phyloP scores from a whole-genome alignment of 2,888 invertebrate genomes.

The Sceliomorpha sp. region DNA sequence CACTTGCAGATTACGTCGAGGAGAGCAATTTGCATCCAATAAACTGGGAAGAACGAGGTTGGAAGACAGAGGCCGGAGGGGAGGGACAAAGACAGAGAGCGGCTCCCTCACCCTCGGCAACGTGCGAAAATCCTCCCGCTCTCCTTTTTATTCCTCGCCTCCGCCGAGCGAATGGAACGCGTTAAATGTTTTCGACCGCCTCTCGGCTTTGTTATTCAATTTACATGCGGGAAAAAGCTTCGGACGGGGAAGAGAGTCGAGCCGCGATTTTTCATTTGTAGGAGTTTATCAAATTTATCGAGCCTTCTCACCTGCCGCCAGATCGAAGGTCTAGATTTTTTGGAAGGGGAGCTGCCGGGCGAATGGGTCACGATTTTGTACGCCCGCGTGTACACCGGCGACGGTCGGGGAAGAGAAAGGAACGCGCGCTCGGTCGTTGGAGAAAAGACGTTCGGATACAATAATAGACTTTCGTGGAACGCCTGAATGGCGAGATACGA shows the following conservation, averaged over 20 bases:
- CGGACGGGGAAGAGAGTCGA: constrained; percentile 8
- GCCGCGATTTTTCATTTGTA: constrained; percentile 6
- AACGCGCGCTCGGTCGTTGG: too few species aligned
- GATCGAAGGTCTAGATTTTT: too few species aligned
- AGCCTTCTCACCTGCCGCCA: too few species aligned
- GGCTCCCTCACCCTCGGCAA: constrained; percentile 4
- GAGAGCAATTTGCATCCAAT: constrained; percentile 46
- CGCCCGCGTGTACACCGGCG: too few species aligned
- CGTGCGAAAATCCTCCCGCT: constrained; percentile 17
- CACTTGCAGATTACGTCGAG: constrained; percentile 39
- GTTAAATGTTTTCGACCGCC: constrained; percentile 27
- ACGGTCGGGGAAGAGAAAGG: too few species aligned
- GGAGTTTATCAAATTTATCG: neutral
- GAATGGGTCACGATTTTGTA: too few species aligned
- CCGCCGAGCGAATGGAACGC: constrained; percentile 7
- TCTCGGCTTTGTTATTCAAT: constrained; percentile 26
- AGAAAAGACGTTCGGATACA: too few species aligned
- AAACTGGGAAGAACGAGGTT: constrained; percentile 19
- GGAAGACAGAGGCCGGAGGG: constrained; percentile 1
- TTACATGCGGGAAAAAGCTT: constrained; percentile 12
- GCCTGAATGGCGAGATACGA: neutral
- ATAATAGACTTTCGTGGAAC: too few species aligned
- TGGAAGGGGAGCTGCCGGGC: too few species aligned
- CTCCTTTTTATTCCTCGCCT: neutral
- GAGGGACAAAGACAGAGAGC: constrained; percentile 12